Base-by-base conservation (phyloP, 2,797 vertebrate genomes). In the Orientallactaga sibirica region DNA sequence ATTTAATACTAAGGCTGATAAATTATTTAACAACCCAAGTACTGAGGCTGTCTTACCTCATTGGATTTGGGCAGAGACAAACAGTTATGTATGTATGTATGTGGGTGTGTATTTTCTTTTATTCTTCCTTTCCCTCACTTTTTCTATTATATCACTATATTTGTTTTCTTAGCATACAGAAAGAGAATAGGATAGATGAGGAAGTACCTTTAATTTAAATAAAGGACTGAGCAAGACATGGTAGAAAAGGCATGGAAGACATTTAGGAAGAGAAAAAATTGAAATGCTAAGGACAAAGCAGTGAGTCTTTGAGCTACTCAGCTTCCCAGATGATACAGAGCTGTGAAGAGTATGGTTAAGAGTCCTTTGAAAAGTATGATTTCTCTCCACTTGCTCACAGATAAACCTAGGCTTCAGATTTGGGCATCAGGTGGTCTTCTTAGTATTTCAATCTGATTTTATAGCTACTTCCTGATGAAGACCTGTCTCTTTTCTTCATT, bases 381-480 rank as follows among this genome's bases (percentile, higher is more conserved):
- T 96, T 96, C 66, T 91, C 83, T 96, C 22, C 41, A 92, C 74
- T 43, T 91, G 87, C 91, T 74, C 87, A 84, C 43, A 91, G 83
- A 79, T 80, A 96, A 93, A 95, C 67, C 93, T 16, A 95, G 77
- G 27, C 84, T 0, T 90, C 93, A 96, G 95, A 78, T 97, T 97
- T 77, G 74, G 80, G 97, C 90, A 96, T 71, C 92, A 96, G 96
- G 82, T 97, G 93, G 80, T 92, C 76, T 90, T 96, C 16, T 5
- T 92, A 11, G 70, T 78, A 43, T 83, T 98, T 96, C 74, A 87
- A 95, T 97, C 97, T 96, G 58, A 92, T 93, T 96, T 97, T 96
- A 96, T 83, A 71, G 81, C 94, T 77, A 96, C 41, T 95, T 97
- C 33, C 2, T 96, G 43, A 79, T 93, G 73, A 82, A 96, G 12